phyloP scores from a whole-genome alignment of 2,113 vertebrate genomes.

The Embiotoca jacksoni region DNA sequence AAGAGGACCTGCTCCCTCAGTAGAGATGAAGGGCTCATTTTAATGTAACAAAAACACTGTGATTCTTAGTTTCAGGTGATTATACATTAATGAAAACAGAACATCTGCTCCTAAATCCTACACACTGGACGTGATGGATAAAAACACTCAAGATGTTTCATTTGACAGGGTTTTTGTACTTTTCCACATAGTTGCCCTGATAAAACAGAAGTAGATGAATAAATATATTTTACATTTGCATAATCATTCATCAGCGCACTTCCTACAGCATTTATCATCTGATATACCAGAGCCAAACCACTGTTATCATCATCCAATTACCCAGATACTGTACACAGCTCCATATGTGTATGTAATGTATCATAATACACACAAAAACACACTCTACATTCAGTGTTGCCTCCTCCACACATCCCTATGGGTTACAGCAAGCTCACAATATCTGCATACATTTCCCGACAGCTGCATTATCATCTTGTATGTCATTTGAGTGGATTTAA shows the following conservation, averaged over 20 bases:
- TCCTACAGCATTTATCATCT: conserved; percentile 9
- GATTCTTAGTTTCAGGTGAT: too few species aligned
- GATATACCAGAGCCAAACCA: conserved; percentile 11
- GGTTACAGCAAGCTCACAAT: conserved; percentile 15
- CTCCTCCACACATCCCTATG: not conserved
- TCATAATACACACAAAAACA: conserved; percentile 16
- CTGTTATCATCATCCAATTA: conserved; percentile 34
- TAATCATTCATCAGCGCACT: conserved; percentile 19
- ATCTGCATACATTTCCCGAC: conserved; percentile 48
- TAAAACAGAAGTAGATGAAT: too few species aligned
- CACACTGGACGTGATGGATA: too few species aligned
- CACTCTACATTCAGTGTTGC: not conserved
- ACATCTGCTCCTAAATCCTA: too few species aligned
- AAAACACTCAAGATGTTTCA: too few species aligned
- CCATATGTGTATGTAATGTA: not conserved
- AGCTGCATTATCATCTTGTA: conserved; percentile 23
- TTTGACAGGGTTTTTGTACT: too few species aligned
- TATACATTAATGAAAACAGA: too few species aligned
- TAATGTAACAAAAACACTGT: too few species aligned
- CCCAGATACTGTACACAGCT: not conserved
- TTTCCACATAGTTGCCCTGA: too few species aligned
- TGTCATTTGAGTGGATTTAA: conserved; percentile 40
- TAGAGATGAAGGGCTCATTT: too few species aligned
- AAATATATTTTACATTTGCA: not conserved
- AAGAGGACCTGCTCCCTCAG: too few species aligned